These are phyloP conservation scores for Parnassius smintheus DNA, from an alignment of 2,888 invertebrate species.

Conservation along the genomic window DNA sequence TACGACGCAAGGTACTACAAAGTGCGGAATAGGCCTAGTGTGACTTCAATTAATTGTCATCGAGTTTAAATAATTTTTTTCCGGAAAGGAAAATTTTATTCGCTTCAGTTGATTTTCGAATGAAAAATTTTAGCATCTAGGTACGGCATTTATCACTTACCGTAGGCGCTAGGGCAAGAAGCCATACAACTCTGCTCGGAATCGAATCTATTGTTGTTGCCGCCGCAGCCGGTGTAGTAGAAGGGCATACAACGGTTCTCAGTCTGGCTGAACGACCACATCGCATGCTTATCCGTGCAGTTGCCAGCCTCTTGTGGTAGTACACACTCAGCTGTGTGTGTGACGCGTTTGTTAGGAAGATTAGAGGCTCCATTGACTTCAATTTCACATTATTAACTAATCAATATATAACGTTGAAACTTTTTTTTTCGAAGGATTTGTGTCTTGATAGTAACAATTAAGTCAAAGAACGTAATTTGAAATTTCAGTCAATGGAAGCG, in stretches of 20 bases:
- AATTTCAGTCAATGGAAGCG: conserved; percentile 5
- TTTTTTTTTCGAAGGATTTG: no score
- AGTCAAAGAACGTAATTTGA: background rate
- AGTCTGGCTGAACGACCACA: conserved; percentile 92
- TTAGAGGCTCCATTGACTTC: conserved; percentile 13
- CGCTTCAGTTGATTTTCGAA: no score
- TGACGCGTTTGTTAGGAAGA: conserved; percentile 42
- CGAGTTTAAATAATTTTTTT: no score
- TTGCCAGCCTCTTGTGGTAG: conserved; percentile 88
- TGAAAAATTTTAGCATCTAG: background rate
- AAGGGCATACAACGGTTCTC: conserved; percentile 95
- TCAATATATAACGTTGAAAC: no score
- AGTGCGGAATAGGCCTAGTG: no score
- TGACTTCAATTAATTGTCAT: no score
- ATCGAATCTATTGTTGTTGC: conserved; percentile 92
- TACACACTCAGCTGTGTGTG: conserved; percentile 86
- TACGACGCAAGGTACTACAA: no score
- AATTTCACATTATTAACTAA: conserved; percentile 5
- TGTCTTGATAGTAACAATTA: no score
- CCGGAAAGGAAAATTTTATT: no score
- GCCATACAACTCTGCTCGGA: conserved; percentile 87
- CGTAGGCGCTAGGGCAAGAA: conserved; percentile 89
- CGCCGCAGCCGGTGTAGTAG: conserved; percentile 95
- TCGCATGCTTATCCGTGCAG: conserved; percentile 87
- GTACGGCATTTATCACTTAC: conserved; percentile 76